Evolutionary conservation across 2,113 vertebrate species (phyloP), one percentile per base, ranked within the genome.

Genomic region (Callaeas wilsoni): DNA sequence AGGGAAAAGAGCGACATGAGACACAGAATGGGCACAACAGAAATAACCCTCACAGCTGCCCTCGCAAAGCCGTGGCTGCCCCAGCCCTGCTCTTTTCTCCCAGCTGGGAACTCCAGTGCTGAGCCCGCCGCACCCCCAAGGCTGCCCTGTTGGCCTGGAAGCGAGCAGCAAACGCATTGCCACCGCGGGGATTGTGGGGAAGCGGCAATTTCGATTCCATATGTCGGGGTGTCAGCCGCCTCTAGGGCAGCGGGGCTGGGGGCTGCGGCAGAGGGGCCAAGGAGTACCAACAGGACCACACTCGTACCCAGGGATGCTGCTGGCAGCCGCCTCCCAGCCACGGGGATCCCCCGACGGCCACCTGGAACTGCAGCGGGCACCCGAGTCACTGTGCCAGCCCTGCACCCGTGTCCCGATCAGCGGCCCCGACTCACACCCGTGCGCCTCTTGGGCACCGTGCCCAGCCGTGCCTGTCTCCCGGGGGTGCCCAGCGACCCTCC

Each of bases 261-360:
- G 22, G 32, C 35, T 46, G 41, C 10, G 8, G 46, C 62, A 25
- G 32, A 57, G 35, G 19, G 41, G 10, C n/a, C 53, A 7, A 18
- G 0, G 0, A 11, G 10, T 29, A 47, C n/a, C 9, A 1, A 8
- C 7, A 5, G 13, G 9, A 29, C 7, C 32, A 41, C 9, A 1
- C 12, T 4, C 1, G 6, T 12, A 5, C 4, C 23, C 50, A 3
- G 32, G n/a, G 25, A 3, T 62, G 62, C 39, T 19, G 67, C 33
- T 27, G 62, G n/a, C 85, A 73, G 77, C 42, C 8, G 4, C 71
- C 26, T 68, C 35, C 17, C 63, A 33, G 39, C 16, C 39, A 8
- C 4, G 16, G 52, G 21, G 21, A 62, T 65, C 41, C 42, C 69
- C 53, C 4, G 14, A 26, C 3, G 5, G 70, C 50, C 62, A 9